phyloP scores from a whole-genome alignment of 2,797 vertebrate genomes.

The Ara ararauna region DNA sequence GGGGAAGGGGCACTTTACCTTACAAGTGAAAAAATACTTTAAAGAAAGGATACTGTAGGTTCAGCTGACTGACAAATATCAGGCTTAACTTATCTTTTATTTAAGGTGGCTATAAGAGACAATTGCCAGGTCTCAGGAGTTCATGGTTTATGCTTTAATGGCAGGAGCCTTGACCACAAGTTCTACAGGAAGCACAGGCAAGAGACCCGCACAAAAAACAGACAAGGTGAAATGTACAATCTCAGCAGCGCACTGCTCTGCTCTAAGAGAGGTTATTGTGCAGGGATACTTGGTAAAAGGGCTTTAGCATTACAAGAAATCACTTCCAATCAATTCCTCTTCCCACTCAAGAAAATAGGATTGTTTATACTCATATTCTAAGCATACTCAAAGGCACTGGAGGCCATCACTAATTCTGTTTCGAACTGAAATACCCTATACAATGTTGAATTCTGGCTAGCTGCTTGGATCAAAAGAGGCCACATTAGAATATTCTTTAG shows the following conservation, averaged over 20 bases:
- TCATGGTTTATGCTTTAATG: not conserved
- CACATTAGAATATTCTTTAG: not conserved
- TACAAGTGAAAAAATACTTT: not conserved
- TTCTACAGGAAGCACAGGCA: not conserved
- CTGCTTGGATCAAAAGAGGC: not conserved
- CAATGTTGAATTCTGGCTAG: not conserved
- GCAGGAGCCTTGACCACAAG: not conserved
- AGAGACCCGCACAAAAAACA: not conserved
- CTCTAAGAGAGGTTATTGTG: not conserved
- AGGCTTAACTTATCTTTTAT: not conserved
- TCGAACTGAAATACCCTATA: not conserved
- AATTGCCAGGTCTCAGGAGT: not conserved
- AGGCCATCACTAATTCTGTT: not conserved
- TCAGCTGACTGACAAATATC: not conserved
- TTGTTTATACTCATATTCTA: not conserved
- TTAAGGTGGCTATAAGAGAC: not conserved
- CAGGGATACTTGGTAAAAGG: not conserved
- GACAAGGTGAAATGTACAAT: not conserved
- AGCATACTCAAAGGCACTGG: not conserved
- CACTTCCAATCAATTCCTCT: not conserved
- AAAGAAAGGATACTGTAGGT: not conserved
- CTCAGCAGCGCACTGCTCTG: not conserved
- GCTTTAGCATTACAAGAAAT: not conserved
- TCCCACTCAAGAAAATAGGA: not conserved
- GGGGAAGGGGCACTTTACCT: not conserved